phyloP scores from a whole-genome alignment of 2,113 vertebrate genomes.

The Anguilla rostrata region DNA sequence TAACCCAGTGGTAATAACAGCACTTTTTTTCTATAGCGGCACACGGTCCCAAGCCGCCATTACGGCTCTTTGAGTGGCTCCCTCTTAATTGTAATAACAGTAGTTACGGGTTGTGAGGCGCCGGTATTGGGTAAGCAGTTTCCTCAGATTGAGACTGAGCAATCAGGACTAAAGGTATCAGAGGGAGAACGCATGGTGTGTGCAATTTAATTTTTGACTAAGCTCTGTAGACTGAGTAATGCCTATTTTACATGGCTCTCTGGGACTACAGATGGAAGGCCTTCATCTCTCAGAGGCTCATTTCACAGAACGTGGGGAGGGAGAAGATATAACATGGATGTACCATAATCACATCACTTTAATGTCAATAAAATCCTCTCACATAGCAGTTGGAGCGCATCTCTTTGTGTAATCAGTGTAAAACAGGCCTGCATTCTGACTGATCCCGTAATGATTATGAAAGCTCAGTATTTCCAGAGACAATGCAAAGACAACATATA shows the following conservation, averaged over 20 bases:
- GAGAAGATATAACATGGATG: constrained; percentile 21
- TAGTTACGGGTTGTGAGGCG: constrained; percentile 67
- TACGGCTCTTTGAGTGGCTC: constrained; percentile 50
- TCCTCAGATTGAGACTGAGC: constrained; percentile 65
- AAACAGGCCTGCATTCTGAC: background rate
- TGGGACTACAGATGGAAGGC: constrained; percentile 29
- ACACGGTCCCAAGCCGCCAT: constrained; percentile 7
- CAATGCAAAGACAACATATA: background rate
- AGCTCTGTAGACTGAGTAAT: constrained; percentile 56
- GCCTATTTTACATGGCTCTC: constrained; percentile 37
- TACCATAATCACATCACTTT: constrained; percentile 50
- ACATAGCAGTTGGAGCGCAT: constrained; percentile 39
- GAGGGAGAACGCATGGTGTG: constrained; percentile 49
- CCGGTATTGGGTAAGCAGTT: constrained; percentile 67
- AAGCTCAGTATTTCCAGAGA: background rate
- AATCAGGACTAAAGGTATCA: constrained; percentile 58
- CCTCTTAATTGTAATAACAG: constrained; percentile 64
- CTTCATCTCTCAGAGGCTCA: constrained; percentile 22
- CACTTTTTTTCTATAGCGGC: background rate
- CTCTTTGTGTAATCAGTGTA: constrained; percentile 30
- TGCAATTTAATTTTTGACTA: constrained; percentile 57
- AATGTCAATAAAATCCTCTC: constrained; percentile 49
- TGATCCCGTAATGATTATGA: background rate
- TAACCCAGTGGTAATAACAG: background rate
- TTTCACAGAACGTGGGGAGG: constrained; percentile 22